These are phyloP conservation scores for Cephalopholis sonnerati DNA, from an alignment of 2,113 vertebrate genomes.

Conservation along the genomic window DNA sequence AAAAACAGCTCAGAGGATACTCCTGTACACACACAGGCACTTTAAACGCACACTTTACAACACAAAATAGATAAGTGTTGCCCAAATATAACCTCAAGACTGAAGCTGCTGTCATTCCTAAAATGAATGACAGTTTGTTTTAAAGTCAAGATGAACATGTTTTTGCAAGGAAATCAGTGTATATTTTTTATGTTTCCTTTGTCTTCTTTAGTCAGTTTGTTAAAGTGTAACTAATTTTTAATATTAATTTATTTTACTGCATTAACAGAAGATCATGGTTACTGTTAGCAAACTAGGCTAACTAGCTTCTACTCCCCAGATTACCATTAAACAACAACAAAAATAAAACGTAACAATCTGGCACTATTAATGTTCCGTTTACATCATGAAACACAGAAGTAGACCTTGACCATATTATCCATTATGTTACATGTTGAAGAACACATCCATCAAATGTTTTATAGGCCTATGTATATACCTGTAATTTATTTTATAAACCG, in stretches of 20 bases:
- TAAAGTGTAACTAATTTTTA: not conserved
- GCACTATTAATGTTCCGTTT: not conserved
- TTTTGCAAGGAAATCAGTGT: not conserved
- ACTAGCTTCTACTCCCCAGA: not conserved
- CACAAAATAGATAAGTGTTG: not conserved
- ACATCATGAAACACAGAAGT: not conserved
- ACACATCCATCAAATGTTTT: not conserved
- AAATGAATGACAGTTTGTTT: not conserved
- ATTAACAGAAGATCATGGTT: no score
- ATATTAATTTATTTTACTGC: not conserved
- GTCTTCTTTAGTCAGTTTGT: not conserved
- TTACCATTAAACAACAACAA: not conserved
- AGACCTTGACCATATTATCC: not conserved
- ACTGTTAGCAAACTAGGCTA: no score
- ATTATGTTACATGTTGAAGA: not conserved
- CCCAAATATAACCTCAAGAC: not conserved
- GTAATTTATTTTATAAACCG: not conserved
- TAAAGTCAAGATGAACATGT: not conserved
- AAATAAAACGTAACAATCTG: not conserved
- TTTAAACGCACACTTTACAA: not conserved
- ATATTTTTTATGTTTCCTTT: not conserved
- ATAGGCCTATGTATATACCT: not conserved
- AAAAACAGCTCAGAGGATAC: constrained; percentile 9
- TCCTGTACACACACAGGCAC: not conserved
- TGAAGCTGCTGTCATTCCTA: not conserved